Conservation (phyloP, 2,888 invertebrate genomes). For the Mycalesis mineus region DNA sequence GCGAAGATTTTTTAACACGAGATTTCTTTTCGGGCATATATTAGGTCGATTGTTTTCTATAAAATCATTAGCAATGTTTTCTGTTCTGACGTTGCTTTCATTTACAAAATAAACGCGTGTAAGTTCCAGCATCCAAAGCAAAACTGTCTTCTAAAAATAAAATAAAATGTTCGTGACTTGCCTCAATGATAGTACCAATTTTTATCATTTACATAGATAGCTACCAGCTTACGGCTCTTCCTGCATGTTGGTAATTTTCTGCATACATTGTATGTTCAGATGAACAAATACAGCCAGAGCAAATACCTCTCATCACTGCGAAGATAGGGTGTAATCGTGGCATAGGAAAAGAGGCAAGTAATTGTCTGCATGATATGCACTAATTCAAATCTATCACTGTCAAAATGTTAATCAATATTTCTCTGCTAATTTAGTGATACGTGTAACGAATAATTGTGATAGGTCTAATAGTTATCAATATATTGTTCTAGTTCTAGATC, state of each 20-base stretch:
- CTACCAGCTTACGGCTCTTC: constrained; percentile 26
- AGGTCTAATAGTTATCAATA: too few relatives aligned
- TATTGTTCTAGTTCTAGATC: too few relatives aligned
- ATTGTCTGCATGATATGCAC: constrained; percentile 33
- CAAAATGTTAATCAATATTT: background rate
- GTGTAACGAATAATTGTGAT: constrained; percentile 32
- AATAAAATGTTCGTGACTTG: constrained; percentile 40
- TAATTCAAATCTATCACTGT: constrained; percentile 15
- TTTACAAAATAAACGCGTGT: too few relatives aligned
- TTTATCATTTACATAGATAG: constrained; percentile 33
- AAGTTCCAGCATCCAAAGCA: too few relatives aligned
- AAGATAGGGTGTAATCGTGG: constrained; percentile 25
- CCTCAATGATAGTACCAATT: constrained; percentile 30
- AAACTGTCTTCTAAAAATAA: too few relatives aligned
- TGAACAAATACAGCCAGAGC: constrained; percentile 22
- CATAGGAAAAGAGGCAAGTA: constrained; percentile 17
- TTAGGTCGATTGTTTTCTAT: too few relatives aligned
- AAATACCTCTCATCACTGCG: constrained; percentile 28
- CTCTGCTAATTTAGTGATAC: background rate
- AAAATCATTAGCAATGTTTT: too few relatives aligned
- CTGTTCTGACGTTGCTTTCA: too few relatives aligned
- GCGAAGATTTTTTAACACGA: too few relatives aligned
- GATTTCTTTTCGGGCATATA: too few relatives aligned
- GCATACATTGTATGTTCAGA: constrained; percentile 25
- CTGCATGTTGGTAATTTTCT: constrained; percentile 24